Conservation (phyloP, 1,140 invertebrate genomes). For the Ephestia elutella region DNA sequence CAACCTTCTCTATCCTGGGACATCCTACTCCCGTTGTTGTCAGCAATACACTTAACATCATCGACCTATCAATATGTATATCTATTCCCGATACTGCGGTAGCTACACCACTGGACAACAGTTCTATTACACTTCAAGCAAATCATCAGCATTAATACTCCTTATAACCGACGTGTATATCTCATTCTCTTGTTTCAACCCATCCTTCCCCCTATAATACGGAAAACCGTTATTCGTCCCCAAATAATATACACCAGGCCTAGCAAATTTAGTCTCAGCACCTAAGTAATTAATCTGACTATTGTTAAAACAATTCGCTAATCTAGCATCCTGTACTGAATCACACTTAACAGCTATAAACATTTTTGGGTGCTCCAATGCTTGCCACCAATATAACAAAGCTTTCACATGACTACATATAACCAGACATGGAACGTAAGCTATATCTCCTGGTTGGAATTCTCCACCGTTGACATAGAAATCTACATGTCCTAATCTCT, state of each 20-base stretch:
- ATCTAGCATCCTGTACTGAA: constrained; percentile 50
- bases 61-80: no score
- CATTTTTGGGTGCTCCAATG: constrained; percentile 54
- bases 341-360: constrained; percentile 54
- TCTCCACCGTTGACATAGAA: constrained; percentile 84
- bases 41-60: no score
- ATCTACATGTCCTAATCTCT: constrained; percentile 80
- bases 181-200: constrained; percentile 49
- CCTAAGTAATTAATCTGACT: constrained; percentile 45
- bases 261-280: constrained; percentile 41
- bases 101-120: not conserved
- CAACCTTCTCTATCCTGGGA: no score
- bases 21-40: no score
- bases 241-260: constrained; percentile 53
- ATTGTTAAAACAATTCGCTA: constrained; percentile 51
- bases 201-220: constrained; percentile 53
- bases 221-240: constrained; percentile 56
- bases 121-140: not conserved
- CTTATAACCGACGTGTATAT: constrained; percentile 33
- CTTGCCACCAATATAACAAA: constrained; percentile 57
- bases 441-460: constrained; percentile 76
- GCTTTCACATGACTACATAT: constrained; percentile 55
- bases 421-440: constrained; percentile 53
- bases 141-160: constrained; percentile 45
- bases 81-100: no score